Evolutionary conservation across 2,888 invertebrate species (phyloP).

Genomic region (Diaperis boleti): DNA sequence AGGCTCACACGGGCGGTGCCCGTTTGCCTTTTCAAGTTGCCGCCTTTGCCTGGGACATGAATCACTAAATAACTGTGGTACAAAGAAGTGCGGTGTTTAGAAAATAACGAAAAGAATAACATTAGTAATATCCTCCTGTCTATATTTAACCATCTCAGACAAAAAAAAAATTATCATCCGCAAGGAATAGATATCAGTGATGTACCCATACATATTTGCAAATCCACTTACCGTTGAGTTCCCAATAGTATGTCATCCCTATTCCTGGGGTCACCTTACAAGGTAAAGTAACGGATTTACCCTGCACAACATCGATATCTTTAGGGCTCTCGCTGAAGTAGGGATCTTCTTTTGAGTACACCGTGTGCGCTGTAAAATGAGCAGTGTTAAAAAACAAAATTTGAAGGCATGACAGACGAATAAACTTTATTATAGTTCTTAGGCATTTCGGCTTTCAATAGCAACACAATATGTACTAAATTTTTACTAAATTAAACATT

Average conservation of each 20-base stretch:
- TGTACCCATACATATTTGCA: conserved; percentile 2
- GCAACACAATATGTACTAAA: too few relatives aligned
- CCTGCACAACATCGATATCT: conserved; percentile 61
- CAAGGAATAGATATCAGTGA: background rate
- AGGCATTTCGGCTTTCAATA: too few relatives aligned
- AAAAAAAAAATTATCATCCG: conserved; percentile 8
- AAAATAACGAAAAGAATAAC: too few relatives aligned
- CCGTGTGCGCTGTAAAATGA: conserved; percentile 46
- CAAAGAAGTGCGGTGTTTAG: background rate
- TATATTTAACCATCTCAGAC: too few relatives aligned
- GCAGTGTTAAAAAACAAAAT: background rate
- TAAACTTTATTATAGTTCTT: too few relatives aligned
- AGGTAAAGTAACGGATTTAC: conserved; percentile 61
- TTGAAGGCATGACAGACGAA: too few relatives aligned
- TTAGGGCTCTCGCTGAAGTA: conserved; percentile 63
- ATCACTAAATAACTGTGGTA: too few relatives aligned
- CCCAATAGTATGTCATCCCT: conserved; percentile 64
- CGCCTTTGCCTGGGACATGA: conserved; percentile 24
- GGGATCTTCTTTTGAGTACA: conserved; percentile 56
- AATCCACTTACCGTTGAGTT: conserved; percentile 62
- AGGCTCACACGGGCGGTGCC: conserved; percentile 23
- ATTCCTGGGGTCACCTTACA: conserved; percentile 63
- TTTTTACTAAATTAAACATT: too few relatives aligned
- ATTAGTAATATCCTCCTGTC: too few relatives aligned
- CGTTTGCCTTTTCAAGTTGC: conserved; percentile 17